Evolutionary conservation across 2,113 vertebrate genomes (phyloP), one percentile per base, ranked within the genome.

Genomic region (Illadopsis cleaveri): DNA sequence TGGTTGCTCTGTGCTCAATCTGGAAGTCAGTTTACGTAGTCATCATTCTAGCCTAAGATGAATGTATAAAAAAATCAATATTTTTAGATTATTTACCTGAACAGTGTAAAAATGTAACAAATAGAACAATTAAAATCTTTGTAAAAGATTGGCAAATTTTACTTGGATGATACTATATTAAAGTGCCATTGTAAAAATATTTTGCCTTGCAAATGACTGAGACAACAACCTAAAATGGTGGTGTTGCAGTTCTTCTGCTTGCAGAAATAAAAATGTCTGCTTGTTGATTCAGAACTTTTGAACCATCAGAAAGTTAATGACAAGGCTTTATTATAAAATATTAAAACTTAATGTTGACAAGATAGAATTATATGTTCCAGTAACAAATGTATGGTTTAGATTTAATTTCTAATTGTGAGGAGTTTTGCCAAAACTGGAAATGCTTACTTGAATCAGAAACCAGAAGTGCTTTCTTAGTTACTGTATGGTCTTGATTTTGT

Each of bases 401-500:
- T 85, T 61, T 24, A 61, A 13, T n/a, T 88, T 72, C 42, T 79
- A 3, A 48, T 66, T 77, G 40, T 78, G 60, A 79, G 53, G 66
- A 84, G 6, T 65, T 95, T 88, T 91, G 40, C 51, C 64, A 78
- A 81, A 76, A 60, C 51, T 88, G 53, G 82, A 76, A 90, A 71
- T 85, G 28, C 9, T 77, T 77, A 82, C 92, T 95, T 94, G 90
- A 90, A 70, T 79, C 68, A 86, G 61, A 94, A 93, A 86, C 56
- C 38, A 87, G 35, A 94, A 80, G 38, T 93, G 82, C 83, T 75
- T 77, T 90, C 77, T 69, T 73, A 70, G 38, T 79, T 79, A 68
- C 72, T 91, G 69, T 86, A 45, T 0, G 0, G 82, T 96, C 85
- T 79, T 88, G 15, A 73, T 78, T 71, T 78, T 81, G 75, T 81